Percentiles rank a stretch among this genome's conserved stretches.
These are phyloP conservation scores for Cynopterus brachyotis DNA, from an alignment of 2,113 vertebrate species.

Conservation along the genomic window DNA sequence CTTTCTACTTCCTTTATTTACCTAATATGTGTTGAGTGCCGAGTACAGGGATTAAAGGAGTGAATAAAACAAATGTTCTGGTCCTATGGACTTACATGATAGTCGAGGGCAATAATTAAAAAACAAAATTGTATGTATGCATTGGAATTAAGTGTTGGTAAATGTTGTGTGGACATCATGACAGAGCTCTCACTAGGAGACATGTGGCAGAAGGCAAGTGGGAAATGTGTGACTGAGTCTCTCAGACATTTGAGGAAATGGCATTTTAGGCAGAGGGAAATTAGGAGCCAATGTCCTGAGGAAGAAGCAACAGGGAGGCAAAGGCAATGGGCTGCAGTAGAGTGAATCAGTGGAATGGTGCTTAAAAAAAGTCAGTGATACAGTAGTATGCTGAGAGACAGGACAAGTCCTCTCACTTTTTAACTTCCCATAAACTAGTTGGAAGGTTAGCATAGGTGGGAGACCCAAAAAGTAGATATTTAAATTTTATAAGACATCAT, in stretches of 20 bases:
- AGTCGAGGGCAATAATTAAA: neutral
- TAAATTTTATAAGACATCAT: neutral
- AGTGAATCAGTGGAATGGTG: neutral
- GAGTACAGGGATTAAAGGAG: neutral
- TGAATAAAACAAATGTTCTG: neutral
- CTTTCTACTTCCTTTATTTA: neutral
- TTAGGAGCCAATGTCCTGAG: neutral
- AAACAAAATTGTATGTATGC: neutral
- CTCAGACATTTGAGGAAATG: neutral
- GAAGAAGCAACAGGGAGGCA: neutral
- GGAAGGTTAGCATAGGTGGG: neutral
- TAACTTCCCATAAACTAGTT: neutral
- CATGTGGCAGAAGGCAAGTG: neutral
- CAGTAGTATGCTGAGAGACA: neutral
- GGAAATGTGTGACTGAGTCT: neutral
- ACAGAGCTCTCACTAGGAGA: neutral
- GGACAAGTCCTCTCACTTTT: neutral
- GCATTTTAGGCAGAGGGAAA: neutral
- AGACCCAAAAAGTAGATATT: neutral
- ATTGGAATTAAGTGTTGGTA: neutral
- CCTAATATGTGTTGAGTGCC: neutral
- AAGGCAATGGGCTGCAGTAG: neutral
- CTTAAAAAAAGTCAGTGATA: neutral
- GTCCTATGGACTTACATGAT: neutral
- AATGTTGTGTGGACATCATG: neutral